phyloP scores from a whole-genome alignment of 1,140 invertebrate genomes.

The Philotrypesis tridentata region DNA sequence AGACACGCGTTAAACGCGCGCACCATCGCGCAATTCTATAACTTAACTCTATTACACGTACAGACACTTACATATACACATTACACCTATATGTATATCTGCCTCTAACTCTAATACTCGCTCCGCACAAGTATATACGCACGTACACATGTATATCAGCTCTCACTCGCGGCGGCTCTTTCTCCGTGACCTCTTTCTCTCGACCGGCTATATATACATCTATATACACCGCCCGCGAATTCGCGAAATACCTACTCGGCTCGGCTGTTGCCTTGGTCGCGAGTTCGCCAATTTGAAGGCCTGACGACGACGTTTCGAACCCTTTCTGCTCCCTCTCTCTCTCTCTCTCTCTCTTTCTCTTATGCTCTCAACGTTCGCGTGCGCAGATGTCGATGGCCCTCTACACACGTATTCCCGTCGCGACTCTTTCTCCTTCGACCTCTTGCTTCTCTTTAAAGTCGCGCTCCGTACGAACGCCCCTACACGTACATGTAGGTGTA shows the following conservation, averaged over 20 bases:
- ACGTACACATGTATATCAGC: neutral
- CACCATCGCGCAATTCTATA: too few species aligned
- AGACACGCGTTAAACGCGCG: too few species aligned
- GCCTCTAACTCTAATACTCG: too few species aligned
- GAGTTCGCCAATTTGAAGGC: slow-evolving; percentile 71
- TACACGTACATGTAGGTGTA: neutral
- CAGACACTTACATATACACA: too few species aligned
- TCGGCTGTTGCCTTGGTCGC: slow-evolving; percentile 58
- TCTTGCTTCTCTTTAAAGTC: neutral
- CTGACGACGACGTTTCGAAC: slow-evolving; percentile 64
- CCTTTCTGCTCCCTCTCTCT: slow-evolving; percentile 46
- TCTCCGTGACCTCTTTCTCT: slow-evolving; percentile 15
- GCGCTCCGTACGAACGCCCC: neutral
- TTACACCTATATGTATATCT: too few species aligned
- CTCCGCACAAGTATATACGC: neutral
- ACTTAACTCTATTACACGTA: too few species aligned
- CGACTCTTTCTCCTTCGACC: neutral
- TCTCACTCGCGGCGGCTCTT: slow-evolving; percentile 1
- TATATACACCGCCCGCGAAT: slow-evolving; percentile 52
- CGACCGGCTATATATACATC: neutral
- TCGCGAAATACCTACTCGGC: slow-evolving; percentile 63
- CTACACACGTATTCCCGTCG: neutral
- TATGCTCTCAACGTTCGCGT: neutral
- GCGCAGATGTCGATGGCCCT: neutral
- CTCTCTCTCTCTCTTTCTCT: neutral